A percentile compares a stretch with the other conserved stretches of the same genome.
Conservation (phyloP, 2,797 vertebrate genomes). For the Sebastes cheni region DNA sequence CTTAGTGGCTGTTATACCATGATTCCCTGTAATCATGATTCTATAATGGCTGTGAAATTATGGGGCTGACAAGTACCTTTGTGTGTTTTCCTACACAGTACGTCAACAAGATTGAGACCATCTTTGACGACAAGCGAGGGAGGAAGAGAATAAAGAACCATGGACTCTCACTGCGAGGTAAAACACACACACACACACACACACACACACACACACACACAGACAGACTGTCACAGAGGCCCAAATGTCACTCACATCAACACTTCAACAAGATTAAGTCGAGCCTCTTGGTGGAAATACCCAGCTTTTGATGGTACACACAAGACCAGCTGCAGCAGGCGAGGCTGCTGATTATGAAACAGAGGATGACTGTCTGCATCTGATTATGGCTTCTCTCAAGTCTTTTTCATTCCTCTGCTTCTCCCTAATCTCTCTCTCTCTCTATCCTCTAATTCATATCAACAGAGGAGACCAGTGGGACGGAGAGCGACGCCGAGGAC, state of each 20-base stretch:
- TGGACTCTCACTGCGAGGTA: conserved; percentile 85
- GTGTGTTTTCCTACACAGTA: conserved; percentile 81
- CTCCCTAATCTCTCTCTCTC: conserved; percentile 16
- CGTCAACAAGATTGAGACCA: conserved; percentile 92
- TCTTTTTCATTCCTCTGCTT: conserved; percentile 55
- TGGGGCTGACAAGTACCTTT: conserved; percentile 32
- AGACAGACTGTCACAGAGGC: conserved; percentile 1
- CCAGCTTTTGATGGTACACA: conserved; percentile 55
- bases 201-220: background rate
- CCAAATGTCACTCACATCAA: conserved; percentile 41
- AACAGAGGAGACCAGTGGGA: conserved; percentile 94
- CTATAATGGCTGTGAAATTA: conserved; percentile 49
- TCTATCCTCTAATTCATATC: conserved; percentile 51
- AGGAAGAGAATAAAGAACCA: conserved; percentile 91
- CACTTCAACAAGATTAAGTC: conserved; percentile 47
- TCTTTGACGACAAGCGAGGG: conserved; percentile 95
- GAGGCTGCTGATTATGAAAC: conserved; percentile 62
- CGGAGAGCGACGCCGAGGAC: conserved; percentile 95
- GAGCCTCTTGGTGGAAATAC: conserved; percentile 59
- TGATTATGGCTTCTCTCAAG: conserved; percentile 48
- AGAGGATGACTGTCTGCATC: conserved; percentile 66
- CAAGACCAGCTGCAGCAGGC: conserved; percentile 41
- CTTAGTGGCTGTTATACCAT: conserved; percentile 39
- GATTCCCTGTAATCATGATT: conserved; percentile 48
- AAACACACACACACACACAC: background rate